Percentiles rank a stretch among this genome's conserved stretches.
phyloP scores from a whole-genome alignment of 2,797 vertebrate genomes.

The Sebastolobus alascanus region DNA sequence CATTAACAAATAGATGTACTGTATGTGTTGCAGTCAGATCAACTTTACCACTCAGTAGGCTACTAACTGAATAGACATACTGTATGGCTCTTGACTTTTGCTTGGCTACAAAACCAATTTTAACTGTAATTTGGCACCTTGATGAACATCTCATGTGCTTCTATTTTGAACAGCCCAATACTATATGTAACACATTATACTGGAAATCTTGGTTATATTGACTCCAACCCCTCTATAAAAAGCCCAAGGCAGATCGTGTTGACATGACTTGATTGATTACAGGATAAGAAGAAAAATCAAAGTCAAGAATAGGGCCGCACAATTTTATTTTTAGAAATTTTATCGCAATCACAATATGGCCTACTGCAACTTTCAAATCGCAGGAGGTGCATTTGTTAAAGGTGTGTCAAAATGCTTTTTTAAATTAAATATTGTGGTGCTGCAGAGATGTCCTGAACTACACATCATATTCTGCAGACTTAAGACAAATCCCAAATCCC shows the following conservation, averaged over 20 bases:
- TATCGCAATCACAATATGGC: no score
- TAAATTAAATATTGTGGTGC: no score
- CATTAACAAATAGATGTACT: not conserved
- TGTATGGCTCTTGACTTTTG: not conserved
- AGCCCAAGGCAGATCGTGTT: slow-evolving; percentile 11
- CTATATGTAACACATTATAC: not conserved
- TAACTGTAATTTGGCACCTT: not conserved
- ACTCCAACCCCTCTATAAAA: slow-evolving; percentile 30
- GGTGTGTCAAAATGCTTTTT: no score
- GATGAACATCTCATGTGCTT: slow-evolving; percentile 11
- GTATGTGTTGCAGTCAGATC: not conserved
- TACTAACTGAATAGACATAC: no score
- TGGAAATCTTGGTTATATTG: not conserved
- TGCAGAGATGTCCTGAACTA: no score
- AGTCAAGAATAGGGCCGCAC: not conserved
- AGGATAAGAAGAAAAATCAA: not conserved
- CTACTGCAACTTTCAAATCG: no score
- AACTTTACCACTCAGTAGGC: no score
- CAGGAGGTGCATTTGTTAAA: no score
- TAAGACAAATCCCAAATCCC: no score
- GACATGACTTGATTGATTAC: slow-evolving; percentile 16
- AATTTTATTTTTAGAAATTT: no score
- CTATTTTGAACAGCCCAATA: slow-evolving; percentile 26
- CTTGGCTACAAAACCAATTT: not conserved
- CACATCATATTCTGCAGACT: no score